phyloP scores from a whole-genome alignment of 1,140 invertebrate species.

The Drosophila pachea region DNA sequence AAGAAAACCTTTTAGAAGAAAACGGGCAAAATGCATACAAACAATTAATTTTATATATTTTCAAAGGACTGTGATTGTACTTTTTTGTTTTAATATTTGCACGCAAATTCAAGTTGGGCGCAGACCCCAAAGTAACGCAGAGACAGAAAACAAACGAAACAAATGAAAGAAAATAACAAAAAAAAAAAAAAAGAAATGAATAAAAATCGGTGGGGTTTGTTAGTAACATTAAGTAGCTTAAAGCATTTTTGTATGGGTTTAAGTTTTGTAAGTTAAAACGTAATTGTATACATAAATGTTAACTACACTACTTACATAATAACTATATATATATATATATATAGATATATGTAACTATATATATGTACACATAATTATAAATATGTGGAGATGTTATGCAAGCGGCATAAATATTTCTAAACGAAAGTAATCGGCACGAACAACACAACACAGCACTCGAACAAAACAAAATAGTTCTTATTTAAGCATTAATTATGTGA shows the following conservation, averaged over 20 bases:
- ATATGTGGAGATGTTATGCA: constrained; percentile 50
- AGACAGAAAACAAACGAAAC: constrained; percentile 29
- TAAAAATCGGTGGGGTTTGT: constrained; percentile 71
- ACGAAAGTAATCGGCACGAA: constrained; percentile 39
- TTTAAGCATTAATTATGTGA: constrained; percentile 60
- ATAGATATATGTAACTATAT: constrained; percentile 18
- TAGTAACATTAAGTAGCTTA: constrained; percentile 68
- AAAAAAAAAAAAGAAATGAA: constrained; percentile 44
- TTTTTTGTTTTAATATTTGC: constrained; percentile 58
- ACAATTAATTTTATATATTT: constrained; percentile 72
- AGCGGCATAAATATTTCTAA: constrained; percentile 51
- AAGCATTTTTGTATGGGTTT: constrained; percentile 76
- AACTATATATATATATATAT: constrained; percentile 13
- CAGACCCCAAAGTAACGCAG: constrained; percentile 24
- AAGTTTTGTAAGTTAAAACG: constrained; percentile 75
- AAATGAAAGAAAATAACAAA: constrained; percentile 36
- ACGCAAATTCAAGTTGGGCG: constrained; percentile 47
- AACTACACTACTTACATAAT: constrained; percentile 47
- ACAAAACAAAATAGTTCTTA: constrained; percentile 35
- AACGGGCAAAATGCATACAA: constrained; percentile 58
- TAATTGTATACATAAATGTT: constrained; percentile 71
- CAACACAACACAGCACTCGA: constrained; percentile 40
- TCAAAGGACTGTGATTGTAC: constrained; percentile 77
- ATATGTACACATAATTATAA: constrained; percentile 14
- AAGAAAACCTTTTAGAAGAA: constrained; percentile 45